Evolutionary conservation across 2,888 invertebrate species (phyloP).

Genomic region (Pegoplata infirma): DNA sequence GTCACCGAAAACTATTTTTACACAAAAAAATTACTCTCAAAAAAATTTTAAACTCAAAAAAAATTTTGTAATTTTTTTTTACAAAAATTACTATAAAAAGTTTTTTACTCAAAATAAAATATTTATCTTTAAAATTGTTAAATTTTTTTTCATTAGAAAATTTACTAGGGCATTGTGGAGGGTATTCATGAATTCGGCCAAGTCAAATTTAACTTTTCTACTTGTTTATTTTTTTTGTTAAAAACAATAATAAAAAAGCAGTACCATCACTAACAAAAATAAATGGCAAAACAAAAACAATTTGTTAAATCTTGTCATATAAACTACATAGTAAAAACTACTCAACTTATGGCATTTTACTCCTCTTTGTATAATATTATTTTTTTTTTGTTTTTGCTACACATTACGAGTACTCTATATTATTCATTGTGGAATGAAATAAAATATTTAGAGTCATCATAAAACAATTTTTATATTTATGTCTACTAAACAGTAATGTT

Average conservation of each 20-base stretch:
- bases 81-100: no score
- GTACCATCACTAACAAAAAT: background rate
- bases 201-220: no score
- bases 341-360: background rate
- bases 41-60: no score
- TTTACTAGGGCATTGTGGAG: no score
- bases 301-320: background rate
- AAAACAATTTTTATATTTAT: constrained; percentile 28
- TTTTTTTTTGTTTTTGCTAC: background rate
- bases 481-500: constrained; percentile 39
- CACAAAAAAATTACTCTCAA: no score
- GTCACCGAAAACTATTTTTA: no score
- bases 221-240: background rate
- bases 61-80: no score
- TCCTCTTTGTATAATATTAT: background rate
- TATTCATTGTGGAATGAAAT: constrained; percentile 46
- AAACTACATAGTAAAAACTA: background rate
- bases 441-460: constrained; percentile 46
- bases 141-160: no score
- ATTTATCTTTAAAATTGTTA: no score
- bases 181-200: no score
- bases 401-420: background rate
- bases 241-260: constrained; percentile 2
- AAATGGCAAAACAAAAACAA: background rate
- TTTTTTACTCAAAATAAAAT: no score